phyloP scores from a whole-genome alignment of 2,113 vertebrate genomes.

The Poecilia latipinna region DNA sequence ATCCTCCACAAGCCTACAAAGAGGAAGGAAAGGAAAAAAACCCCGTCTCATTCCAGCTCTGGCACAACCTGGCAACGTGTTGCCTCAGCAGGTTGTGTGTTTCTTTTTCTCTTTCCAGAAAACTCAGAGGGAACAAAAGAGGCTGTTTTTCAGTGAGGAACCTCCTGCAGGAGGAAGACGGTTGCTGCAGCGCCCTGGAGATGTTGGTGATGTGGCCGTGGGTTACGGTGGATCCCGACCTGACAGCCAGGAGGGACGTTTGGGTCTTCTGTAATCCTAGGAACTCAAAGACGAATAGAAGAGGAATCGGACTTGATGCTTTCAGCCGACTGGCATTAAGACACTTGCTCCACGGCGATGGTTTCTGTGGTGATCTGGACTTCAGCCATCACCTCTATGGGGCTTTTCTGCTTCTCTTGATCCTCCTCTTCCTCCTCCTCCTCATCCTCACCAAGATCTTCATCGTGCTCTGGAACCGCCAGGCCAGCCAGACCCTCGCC shows the following conservation, averaged over 20 bases:
- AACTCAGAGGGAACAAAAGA: slow-evolving; percentile 62
- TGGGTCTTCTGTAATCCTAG: slow-evolving; percentile 3
- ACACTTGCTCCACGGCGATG: slow-evolving; percentile 69
- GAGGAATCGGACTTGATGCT: slow-evolving; percentile 15
- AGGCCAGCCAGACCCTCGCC: slow-evolving; percentile 54
- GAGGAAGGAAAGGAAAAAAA: background rate
- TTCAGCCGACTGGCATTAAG: slow-evolving; percentile 56
- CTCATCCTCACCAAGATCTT: slow-evolving; percentile 57
- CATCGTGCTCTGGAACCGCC: slow-evolving; percentile 62
- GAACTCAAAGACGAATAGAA: slow-evolving; percentile 14
- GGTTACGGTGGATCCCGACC: slow-evolving; percentile 30
- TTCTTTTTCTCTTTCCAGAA: slow-evolving; percentile 9
- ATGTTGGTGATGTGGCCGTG: slow-evolving; percentile 37
- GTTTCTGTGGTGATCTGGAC: slow-evolving; percentile 43
- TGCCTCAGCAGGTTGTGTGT: slow-evolving; percentile 35
- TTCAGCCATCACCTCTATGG: slow-evolving; percentile 48
- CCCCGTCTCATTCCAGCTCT: slow-evolving; percentile 53
- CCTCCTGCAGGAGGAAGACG: slow-evolving; percentile 36
- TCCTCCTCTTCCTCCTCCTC: slow-evolving; percentile 54
- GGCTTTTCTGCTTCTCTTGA: slow-evolving; percentile 45
- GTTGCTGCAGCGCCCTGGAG: slow-evolving; percentile 57
- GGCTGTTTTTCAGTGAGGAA: slow-evolving; percentile 46
- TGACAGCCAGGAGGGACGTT: slow-evolving; percentile 5
- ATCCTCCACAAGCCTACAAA: slow-evolving; percentile 23
- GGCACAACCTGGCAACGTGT: slow-evolving; percentile 64